Percentiles rank a stretch among this genome's conserved stretches.
Evolutionary conservation across 92 coral and sea anemone genomes (phyloP).

Genomic region (Montipora capitata): DNA sequence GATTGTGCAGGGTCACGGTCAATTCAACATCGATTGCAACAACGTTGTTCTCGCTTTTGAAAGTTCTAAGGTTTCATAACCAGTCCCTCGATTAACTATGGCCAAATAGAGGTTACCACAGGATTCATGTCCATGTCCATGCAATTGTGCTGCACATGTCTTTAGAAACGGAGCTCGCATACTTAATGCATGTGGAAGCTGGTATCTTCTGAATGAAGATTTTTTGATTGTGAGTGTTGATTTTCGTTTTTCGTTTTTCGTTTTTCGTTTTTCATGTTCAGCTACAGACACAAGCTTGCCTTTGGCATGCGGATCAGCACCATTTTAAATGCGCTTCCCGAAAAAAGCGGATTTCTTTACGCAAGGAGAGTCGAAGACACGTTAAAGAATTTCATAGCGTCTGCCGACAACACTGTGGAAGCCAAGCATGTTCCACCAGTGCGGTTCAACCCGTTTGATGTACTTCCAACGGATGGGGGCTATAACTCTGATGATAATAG

Average conservation of each 20-base stretch:
- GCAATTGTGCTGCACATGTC: no score
- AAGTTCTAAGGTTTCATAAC: no score
- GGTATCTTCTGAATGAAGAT: no score
- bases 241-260: background rate
- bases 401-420: conserved; percentile 61
- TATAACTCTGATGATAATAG: conserved; percentile 42
- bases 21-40: no score
- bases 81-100: no score
- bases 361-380: conserved; percentile 90
- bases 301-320: conserved; percentile 69
- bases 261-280: conserved; percentile 2
- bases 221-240: no score
- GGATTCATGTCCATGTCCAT: no score
- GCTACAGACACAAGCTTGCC: conserved; percentile 80
- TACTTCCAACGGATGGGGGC: conserved; percentile 18
- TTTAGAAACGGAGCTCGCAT: no score
- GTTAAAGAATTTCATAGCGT: conserved; percentile 80
- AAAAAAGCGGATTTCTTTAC: conserved; percentile 74
- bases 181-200: no score
- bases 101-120: no score
- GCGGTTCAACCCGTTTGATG: background rate
- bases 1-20: no score
- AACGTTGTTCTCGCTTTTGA: no score
- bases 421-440: conserved; percentile 72
- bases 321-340: conserved; percentile 74